Percentiles rank a stretch among this genome's conserved stretches.
Conservation (phyloP, 1,140 invertebrate species). For the Trachelipus rathkii region DNA sequence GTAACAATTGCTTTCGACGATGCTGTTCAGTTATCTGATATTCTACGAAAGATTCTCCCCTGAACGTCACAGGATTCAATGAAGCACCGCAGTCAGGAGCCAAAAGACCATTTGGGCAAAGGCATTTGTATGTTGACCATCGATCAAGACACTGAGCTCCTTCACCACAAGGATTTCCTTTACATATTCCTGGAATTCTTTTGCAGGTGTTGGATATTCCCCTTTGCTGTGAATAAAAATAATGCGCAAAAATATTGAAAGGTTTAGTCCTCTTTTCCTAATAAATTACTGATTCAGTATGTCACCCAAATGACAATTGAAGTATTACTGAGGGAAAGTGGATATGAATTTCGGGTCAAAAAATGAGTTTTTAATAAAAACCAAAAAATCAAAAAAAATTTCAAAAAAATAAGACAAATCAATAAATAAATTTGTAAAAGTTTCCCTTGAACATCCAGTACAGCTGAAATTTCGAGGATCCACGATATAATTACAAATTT, state of each 20-base stretch:
- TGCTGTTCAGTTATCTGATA: conserved; percentile 78
- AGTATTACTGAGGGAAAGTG: conserved; percentile 28
- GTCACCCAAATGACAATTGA: conserved; percentile 24
- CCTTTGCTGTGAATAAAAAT: conserved; percentile 54
- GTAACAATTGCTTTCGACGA: conserved; percentile 73
- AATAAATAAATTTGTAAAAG: conserved; percentile 58
- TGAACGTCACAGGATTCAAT: conserved; percentile 71
- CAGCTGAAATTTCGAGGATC: no score
- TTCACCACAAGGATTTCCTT: conserved; percentile 58
- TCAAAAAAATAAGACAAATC: conserved; percentile 62
- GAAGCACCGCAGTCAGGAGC: conserved; percentile 74
- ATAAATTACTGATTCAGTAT: not conserved
- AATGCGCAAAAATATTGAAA: not conserved
- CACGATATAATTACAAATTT: no score
- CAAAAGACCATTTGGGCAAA: conserved; percentile 62
- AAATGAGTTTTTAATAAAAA: conserved; percentile 58
- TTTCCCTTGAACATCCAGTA: conserved; percentile 45
- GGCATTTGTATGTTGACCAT: conserved; percentile 59
- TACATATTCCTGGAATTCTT: conserved; percentile 57
- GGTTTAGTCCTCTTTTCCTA: conserved; percentile 4
- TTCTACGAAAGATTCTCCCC: conserved; percentile 69
- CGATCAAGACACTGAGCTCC: conserved; percentile 71
- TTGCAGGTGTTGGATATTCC: conserved; percentile 71
- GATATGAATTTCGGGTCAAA: no score
- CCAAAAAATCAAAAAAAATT: conserved; percentile 61